A percentile compares a stretch with the other conserved stretches of the same genome.
These are phyloP conservation scores for Laterallus jamaicensis DNA, from an alignment of 2,113 vertebrate genomes.

Conservation along the genomic window DNA sequence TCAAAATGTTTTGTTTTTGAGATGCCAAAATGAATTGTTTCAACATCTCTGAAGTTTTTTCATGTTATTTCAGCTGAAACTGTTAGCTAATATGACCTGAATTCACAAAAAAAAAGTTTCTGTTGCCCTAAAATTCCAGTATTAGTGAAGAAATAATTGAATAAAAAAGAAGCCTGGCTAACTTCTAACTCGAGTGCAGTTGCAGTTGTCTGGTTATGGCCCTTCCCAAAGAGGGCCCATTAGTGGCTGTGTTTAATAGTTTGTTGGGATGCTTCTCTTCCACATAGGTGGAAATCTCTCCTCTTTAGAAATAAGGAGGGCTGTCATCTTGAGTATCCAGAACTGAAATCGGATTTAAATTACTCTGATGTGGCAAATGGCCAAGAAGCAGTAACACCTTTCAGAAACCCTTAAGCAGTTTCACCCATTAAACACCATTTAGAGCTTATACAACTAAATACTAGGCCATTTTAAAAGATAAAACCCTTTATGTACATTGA, in stretches of 20 bases:
- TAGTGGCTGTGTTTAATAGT: background rate
- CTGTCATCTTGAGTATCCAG: background rate
- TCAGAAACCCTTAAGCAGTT: conserved; percentile 9
- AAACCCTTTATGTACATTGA: background rate
- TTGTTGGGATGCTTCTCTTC: background rate
- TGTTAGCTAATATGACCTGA: conserved; percentile 61
- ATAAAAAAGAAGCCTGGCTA: background rate
- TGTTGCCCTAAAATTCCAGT: conserved; percentile 39
- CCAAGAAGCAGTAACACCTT: background rate
- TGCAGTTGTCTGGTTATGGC: background rate
- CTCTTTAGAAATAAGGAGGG: background rate
- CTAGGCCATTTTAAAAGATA: background rate
- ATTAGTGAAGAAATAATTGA: background rate
- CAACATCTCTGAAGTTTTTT: conserved; percentile 66
- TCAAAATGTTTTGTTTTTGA: conserved; percentile 55
- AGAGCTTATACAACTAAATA: background rate
- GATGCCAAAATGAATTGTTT: conserved; percentile 67
- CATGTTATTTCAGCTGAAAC: conserved; percentile 59
- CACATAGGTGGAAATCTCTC: background rate
- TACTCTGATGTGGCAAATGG: background rate
- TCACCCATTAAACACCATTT: background rate
- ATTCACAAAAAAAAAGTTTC: conserved; percentile 41
- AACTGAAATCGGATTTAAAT: background rate
- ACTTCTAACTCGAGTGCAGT: background rate
- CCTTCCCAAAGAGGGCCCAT: background rate